Evolutionary conservation across 2,113 vertebrate species (phyloP).

Genomic region (Harpagus bidentatus): DNA sequence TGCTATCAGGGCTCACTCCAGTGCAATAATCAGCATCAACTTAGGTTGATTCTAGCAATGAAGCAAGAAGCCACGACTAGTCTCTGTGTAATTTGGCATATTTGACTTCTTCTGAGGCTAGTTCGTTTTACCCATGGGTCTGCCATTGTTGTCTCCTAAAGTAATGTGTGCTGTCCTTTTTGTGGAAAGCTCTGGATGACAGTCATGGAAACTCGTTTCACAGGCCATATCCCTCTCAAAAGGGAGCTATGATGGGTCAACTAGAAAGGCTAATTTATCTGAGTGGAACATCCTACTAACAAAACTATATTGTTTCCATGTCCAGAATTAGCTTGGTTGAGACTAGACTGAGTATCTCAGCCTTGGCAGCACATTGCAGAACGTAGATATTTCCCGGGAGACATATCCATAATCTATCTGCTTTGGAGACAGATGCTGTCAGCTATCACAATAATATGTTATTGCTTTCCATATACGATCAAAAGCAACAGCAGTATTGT

Average conservation of each 20-base stretch:
- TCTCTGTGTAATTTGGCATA: background rate
- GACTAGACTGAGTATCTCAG: background rate
- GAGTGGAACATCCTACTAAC: background rate
- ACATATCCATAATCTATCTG: background rate
- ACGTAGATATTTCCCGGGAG: background rate
- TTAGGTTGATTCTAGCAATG: background rate
- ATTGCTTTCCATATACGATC: background rate
- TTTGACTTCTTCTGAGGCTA: background rate
- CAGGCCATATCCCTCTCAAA: background rate
- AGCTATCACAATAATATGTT: background rate
- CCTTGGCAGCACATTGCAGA: background rate
- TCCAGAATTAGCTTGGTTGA: constrained; percentile 44
- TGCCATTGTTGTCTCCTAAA: background rate
- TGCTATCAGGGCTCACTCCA: background rate
- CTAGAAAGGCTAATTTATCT: background rate
- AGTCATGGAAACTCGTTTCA: constrained; percentile 12
- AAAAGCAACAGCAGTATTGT: background rate
- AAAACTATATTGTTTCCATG: constrained; percentile 9
- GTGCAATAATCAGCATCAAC: background rate
- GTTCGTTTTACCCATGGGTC: background rate
- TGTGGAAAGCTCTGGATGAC: constrained; percentile 13
- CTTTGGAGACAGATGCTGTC: background rate
- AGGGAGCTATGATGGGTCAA: background rate
- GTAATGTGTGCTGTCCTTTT: background rate
- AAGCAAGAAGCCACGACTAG: background rate